phyloP scores from a whole-genome alignment of 2,113 vertebrate species.

The Leuciscus idus region DNA sequence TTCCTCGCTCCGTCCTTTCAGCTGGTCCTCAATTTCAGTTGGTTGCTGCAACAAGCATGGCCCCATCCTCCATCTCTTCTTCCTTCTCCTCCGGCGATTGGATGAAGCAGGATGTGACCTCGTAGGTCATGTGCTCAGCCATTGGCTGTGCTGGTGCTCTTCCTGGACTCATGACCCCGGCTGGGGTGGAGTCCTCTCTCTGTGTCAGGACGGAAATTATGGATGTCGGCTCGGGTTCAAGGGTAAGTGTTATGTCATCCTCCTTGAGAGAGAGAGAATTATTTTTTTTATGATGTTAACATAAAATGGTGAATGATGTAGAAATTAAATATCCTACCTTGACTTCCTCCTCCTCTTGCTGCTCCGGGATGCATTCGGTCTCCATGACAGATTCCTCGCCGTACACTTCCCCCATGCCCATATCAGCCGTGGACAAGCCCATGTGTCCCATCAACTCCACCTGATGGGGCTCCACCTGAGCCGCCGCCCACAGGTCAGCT shows the following conservation, averaged over 20 bases:
- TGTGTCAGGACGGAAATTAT: conserved; percentile 75
- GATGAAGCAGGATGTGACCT: conserved; percentile 87
- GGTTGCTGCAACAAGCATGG: conserved; percentile 65
- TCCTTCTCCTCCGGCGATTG: conserved; percentile 89
- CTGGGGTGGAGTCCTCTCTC: conserved; percentile 76
- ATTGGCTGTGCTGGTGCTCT: conserved; percentile 63
- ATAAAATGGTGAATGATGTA: background rate
- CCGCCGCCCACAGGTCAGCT: conserved; percentile 86
- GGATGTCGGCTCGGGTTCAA: conserved; percentile 86
- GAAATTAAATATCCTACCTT: conserved; percentile 60
- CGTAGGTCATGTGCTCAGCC: conserved; percentile 83
- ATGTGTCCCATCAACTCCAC: conserved; percentile 79
- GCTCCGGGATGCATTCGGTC: conserved; percentile 76
- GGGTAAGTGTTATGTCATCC: conserved; percentile 88
- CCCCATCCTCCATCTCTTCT: conserved; percentile 74
- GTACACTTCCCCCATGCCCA: conserved; percentile 66
- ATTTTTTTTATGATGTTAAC: background rate
- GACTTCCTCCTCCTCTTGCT: conserved; percentile 74
- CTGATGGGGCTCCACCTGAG: conserved; percentile 77
- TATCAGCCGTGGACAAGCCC: conserved; percentile 80
- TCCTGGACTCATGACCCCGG: conserved; percentile 53
- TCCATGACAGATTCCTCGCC: conserved; percentile 78
- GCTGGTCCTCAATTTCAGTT: conserved; percentile 63
- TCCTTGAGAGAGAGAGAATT: conserved; percentile 60
- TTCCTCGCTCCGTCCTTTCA: conserved; percentile 15